Evolutionary conservation across 2,888 invertebrate genomes (phyloP).

Genomic region (Eupithecia exiguata): DNA sequence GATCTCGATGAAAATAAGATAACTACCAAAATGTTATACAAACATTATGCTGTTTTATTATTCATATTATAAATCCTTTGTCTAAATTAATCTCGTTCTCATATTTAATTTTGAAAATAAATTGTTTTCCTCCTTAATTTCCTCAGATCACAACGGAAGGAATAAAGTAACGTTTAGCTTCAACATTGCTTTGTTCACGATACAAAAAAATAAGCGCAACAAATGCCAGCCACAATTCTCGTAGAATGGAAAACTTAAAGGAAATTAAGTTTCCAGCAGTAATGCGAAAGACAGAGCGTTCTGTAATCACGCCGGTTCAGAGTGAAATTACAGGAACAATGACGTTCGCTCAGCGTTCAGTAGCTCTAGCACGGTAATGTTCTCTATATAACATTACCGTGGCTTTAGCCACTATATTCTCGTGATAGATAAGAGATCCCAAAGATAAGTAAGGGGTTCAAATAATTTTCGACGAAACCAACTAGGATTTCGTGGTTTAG

Average conservation of each 20-base stretch:
- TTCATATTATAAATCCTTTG: not conserved
- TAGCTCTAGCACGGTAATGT: not conserved
- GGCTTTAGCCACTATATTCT: too few species aligned
- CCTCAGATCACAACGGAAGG: conserved; percentile 1
- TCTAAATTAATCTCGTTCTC: not conserved
- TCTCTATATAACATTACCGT: too few species aligned
- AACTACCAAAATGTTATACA: not conserved
- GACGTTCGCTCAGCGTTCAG: conserved; percentile 16
- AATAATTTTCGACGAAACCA: too few species aligned
- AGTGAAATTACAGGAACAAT: conserved; percentile 31
- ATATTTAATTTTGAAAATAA: not conserved
- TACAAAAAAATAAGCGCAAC: conserved; percentile 16
- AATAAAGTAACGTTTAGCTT: conserved; percentile 10
- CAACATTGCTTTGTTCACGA: conserved; percentile 2
- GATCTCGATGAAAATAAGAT: not conserved
- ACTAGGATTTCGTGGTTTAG: too few species aligned
- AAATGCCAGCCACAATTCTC: conserved; percentile 46
- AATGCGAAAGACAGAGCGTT: conserved; percentile 52
- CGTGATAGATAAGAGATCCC: too few species aligned
- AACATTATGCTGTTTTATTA: not conserved
- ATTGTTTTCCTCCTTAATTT: conserved; percentile 1
- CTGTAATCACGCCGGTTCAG: conserved; percentile 38
- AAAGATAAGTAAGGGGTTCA: too few species aligned
- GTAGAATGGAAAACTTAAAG: conserved; percentile 51
- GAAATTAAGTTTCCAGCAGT: conserved; percentile 57